phyloP scores from a whole-genome alignment of 2,888 invertebrate genomes.

The Adelphocoris suturalis region DNA sequence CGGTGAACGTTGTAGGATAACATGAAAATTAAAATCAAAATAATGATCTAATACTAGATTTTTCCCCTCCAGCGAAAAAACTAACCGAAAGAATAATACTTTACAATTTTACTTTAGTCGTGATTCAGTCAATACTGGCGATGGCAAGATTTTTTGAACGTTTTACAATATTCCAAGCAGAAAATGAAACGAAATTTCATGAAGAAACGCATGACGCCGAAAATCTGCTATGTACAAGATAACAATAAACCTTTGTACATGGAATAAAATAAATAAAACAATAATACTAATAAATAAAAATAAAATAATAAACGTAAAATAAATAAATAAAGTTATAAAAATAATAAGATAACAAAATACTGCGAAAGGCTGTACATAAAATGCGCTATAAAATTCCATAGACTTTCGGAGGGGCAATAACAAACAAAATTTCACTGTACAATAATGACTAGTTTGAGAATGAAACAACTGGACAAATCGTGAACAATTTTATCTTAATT shows the following conservation, averaged over 20 bases:
- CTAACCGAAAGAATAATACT: conserved; percentile 28
- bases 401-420: conserved; percentile 49
- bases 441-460: conserved; percentile 45
- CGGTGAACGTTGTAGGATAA: neutral
- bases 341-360: neutral
- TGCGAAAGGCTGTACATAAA: neutral
- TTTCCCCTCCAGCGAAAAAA: conserved; percentile 33
- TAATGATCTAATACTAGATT: neutral
- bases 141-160: conserved; percentile 22
- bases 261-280: neutral
- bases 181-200: neutral
- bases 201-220: neutral
- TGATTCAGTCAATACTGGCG: conserved; percentile 36
- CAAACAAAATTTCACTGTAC: conserved; percentile 38
- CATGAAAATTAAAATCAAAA: conserved; percentile 11
- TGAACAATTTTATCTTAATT: conserved; percentile 9
- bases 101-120: conserved; percentile 1
- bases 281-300: neutral
- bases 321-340: neutral
- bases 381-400: neutral
- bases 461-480: conserved; percentile 16
- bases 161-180: neutral
- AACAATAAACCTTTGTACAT: conserved; percentile 21
- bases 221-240: neutral
- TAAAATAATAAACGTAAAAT: neutral